Conservation (phyloP, 2,888 invertebrate genomes). For the Eupithecia tripunctaria region DNA sequence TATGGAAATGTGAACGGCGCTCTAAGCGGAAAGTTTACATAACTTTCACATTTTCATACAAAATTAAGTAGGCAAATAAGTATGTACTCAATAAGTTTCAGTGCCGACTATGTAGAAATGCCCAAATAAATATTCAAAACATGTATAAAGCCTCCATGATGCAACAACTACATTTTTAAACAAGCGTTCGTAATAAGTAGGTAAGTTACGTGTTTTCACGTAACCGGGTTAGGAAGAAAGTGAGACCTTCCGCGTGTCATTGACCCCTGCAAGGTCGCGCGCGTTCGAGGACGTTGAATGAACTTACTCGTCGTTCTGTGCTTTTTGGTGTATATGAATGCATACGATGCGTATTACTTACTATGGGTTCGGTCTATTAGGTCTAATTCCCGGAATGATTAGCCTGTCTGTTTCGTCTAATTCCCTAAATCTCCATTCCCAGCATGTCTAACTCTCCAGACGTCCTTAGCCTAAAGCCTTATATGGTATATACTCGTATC, state of each 20-base stretch:
- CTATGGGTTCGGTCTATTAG: too few species aligned
- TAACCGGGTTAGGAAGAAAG: slow-evolving; percentile 49
- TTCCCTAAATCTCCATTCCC: too few species aligned
- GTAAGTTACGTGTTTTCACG: slow-evolving; percentile 9
- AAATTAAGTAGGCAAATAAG: too few species aligned
- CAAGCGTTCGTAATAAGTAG: slow-evolving; percentile 16
- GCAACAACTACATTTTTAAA: slow-evolving; percentile 27
- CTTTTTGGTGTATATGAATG: background rate
- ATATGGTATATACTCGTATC: too few species aligned
- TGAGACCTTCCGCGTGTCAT: slow-evolving; percentile 51
- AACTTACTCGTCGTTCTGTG: slow-evolving; percentile 22
- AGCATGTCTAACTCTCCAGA: too few species aligned
- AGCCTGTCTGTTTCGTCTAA: too few species aligned
- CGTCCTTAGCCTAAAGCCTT: too few species aligned
- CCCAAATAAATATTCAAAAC: slow-evolving; percentile 15
- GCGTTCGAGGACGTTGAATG: slow-evolving; percentile 45
- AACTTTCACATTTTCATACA: too few species aligned
- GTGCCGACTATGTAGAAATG: slow-evolving; percentile 1
- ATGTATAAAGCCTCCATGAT: slow-evolving; percentile 24
- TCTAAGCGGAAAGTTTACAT: too few species aligned
- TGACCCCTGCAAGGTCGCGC: slow-evolving; percentile 56
- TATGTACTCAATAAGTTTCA: background rate
- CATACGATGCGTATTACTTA: too few species aligned
- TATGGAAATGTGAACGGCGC: too few species aligned
- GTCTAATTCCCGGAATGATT: too few species aligned